Evolutionary conservation across 1,140 invertebrate genomes (phyloP).

Genomic region (Ips typographus): DNA sequence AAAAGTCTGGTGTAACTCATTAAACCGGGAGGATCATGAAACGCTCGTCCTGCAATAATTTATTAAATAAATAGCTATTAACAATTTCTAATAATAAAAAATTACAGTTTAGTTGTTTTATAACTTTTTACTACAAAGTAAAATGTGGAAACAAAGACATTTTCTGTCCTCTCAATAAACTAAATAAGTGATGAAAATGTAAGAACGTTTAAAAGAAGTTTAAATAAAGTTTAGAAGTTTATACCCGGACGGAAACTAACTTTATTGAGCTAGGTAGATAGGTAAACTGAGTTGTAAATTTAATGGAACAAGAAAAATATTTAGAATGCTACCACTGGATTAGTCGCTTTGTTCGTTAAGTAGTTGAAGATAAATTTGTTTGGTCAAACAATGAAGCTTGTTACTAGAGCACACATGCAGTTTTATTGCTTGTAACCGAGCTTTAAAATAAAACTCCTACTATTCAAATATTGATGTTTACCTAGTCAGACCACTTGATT

Average conservation of each 20-base stretch:
- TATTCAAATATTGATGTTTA: neutral
- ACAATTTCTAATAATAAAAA: too few species aligned
- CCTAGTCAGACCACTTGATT: neutral
- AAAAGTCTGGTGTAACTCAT: too few species aligned
- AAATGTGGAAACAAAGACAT: neutral
- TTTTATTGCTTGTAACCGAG: neutral
- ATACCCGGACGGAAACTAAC: slow-evolving; percentile 11
- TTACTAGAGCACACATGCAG: neutral
- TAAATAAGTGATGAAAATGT: slow-evolving; percentile 5
- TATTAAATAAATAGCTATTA: too few species aligned
- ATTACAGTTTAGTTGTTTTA: too few species aligned
- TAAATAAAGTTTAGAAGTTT: slow-evolving; percentile 22
- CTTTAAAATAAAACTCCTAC: neutral
- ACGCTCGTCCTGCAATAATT: too few species aligned
- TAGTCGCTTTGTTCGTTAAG: slow-evolving; percentile 4
- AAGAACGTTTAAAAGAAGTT: slow-evolving; percentile 15
- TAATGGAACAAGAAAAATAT: slow-evolving; percentile 9
- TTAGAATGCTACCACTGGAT: slow-evolving; percentile 8
- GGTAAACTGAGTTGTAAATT: slow-evolving; percentile 16
- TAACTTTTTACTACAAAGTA: too few species aligned
- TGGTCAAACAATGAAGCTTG: neutral
- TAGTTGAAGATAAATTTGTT: slow-evolving; percentile 1
- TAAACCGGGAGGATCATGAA: too few species aligned
- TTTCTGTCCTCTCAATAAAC: slow-evolving; percentile 14
- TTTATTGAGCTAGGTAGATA: neutral